Evolutionary conservation across 2,113 vertebrate genomes (phyloP), one percentile per base, ranked within the genome.

Genomic region (Eubucco bourcierii): DNA sequence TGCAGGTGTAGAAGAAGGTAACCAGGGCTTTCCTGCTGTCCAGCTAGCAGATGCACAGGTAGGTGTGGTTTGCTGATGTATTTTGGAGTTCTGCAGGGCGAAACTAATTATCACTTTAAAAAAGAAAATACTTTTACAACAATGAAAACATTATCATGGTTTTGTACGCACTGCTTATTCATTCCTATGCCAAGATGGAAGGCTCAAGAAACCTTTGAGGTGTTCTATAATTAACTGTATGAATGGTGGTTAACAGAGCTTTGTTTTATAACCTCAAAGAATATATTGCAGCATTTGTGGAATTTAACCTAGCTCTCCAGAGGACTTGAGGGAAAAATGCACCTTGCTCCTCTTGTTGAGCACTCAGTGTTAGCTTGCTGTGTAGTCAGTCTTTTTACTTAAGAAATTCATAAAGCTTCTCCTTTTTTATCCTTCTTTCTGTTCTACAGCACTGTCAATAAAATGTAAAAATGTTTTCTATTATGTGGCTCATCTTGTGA

Each of bases 21-120:
- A 99, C 93, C 98, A 98, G 85, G 99, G 99, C 24, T 99, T 99
- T 18, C 99, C 98, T 74, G 99, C 99, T 33, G 99, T 99, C 66
- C 99, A 99, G 86, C 97, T 99, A 61, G 99, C 99, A n/a, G 99
- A 99, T 68, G 99, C 99, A 52, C 99, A 99, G 98, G 99, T 99
- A 90, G 39, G 44, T 28, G 25, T 81, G 9, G 12, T 50, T 55
- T 75, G 28, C 31, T 68, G 47, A 71, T 67, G 20, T 46, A 31
- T 85, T 75, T 34, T 72, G 7, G 67, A 59, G 5, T 52, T 68
- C 28, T 24, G 6, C 50, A 67, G 37, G 63, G 50, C 61, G 55
- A 73, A 75, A 8, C 8, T 28, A 16, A 4, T 44, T 77, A 64
- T 17, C 41, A 67, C 15, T 61, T 52, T 3, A 18, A 44, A 75